Base-by-base conservation (phyloP, 1,140 invertebrate genomes). In the Drosophila ogumai region DNA sequence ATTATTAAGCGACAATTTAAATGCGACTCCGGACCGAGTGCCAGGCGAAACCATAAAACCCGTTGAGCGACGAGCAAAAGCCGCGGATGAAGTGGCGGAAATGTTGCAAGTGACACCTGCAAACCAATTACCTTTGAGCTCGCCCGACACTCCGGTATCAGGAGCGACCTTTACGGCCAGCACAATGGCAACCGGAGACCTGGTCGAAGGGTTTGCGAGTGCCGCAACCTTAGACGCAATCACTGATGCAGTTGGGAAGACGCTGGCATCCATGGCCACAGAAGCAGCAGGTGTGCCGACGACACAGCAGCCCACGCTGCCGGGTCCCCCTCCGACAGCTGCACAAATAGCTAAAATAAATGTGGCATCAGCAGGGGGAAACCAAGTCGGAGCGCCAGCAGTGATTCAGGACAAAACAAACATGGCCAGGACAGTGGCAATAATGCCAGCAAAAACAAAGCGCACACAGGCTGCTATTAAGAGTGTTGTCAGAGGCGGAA, bases 391-490 rank as follows among this genome's bases (percentile, higher is more conserved):
- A 43, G 2, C 49, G 44, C 32, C 71, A 36, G 32, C 50, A 75
- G 43, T 52, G 38, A 73, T 78, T 72, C 25, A 65, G 44, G 13
- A 17, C 41, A 61, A 44, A 68, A 50, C 25, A 74, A 65, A 75
- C 61, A 56, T 31, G 34, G 55, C 34, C 50, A 41, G 56, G 28
- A 25, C 49, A 52, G n/a, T 50, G 52, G 22, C 57, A 60, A 66
- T 41, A 60, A 69, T 76, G 22, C 36, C 71, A 63, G 72, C 65
- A 71, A 88, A 87, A 88, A 64, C 49, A 40, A 87, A 88, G 41
- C 82, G 82, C 44, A 66, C 22, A 50, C 41, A 12, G 41, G 22
- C 52, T 43, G 50, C 41, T 32, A 79, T 78, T 60, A 79, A 60
- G 60, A 73, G 36, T 59, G 76, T 64, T 36, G 66, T 28, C 52